Evolutionary conservation across 2,797 vertebrate species (phyloP).

Genomic region (Zalophus californianus): DNA sequence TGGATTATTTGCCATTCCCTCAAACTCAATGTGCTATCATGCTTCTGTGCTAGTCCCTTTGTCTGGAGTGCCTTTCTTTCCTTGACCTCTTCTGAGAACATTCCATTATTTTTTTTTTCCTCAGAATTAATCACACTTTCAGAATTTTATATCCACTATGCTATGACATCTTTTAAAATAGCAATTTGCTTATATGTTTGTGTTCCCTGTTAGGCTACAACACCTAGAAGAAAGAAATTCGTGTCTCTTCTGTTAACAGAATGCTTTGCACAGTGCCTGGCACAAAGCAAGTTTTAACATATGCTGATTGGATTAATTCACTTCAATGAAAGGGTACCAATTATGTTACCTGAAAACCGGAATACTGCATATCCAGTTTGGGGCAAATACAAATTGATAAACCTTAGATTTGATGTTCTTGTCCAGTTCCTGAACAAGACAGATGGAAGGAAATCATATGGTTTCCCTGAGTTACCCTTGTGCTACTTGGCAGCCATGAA

Average conservation of each 20-base stretch:
- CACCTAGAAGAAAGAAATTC: neutral
- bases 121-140: conserved; percentile 44
- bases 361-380: neutral
- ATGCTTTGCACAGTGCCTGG: neutral
- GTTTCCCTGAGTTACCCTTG: conserved; percentile 12
- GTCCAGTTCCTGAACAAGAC: neutral
- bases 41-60: neutral
- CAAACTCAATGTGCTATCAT: neutral
- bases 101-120: neutral
- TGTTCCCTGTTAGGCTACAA: neutral
- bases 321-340: neutral
- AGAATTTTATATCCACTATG: neutral
- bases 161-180: neutral
- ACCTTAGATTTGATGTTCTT: conserved; percentile 36
- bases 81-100: conserved; percentile 4
- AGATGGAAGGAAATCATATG: conserved; percentile 39
- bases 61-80: neutral
- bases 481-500: conserved; percentile 25
- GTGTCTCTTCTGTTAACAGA: neutral
- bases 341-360: neutral
- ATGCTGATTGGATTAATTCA: neutral
- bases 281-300: neutral
- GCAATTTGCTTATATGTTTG: neutral
- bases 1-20: neutral
- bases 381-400: conserved; percentile 27